Conservation (phyloP, 1,140 invertebrate genomes). For the Aporrectodea caliginosa region DNA sequence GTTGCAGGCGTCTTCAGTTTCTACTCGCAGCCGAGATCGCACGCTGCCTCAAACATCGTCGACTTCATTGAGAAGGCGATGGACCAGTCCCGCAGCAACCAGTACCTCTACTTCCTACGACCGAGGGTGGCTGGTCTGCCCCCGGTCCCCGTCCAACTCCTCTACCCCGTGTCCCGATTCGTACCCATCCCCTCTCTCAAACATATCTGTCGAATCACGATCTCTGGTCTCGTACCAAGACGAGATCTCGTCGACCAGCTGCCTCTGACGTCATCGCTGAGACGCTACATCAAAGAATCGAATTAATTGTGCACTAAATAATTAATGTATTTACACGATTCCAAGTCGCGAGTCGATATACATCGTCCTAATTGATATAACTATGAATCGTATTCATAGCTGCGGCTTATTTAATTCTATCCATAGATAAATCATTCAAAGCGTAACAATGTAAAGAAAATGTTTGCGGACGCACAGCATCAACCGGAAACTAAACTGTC, state of each 20-base stretch:
- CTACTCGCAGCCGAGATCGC: constrained; percentile 70
- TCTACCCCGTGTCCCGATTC: constrained; percentile 91
- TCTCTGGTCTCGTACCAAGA: constrained; percentile 72
- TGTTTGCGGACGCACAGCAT: too few species aligned
- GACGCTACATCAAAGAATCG: not conserved
- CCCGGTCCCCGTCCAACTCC: constrained; percentile 73
- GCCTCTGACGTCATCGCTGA: constrained; percentile 56
- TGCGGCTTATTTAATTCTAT: too few species aligned
- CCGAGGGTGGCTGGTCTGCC: constrained; percentile 65
- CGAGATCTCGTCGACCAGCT: constrained; percentile 81
- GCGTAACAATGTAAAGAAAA: too few species aligned
- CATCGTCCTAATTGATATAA: too few species aligned
- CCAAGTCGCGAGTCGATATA: too few species aligned
- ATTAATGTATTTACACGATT: too few species aligned
- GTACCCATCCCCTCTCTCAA: not conserved
- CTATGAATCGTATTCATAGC: too few species aligned
- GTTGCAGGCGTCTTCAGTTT: constrained; percentile 90
- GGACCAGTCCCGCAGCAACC: constrained; percentile 78
- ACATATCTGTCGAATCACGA: constrained; percentile 59
- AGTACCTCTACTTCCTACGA: constrained; percentile 93
- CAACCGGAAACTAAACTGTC: too few species aligned
- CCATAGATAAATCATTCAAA: too few species aligned
- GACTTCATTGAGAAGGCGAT: constrained; percentile 98
- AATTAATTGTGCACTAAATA: too few species aligned
- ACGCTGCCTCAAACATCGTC: constrained; percentile 69